Conservation (phyloP, 1,140 invertebrate genomes). For the Myzus persicae region DNA sequence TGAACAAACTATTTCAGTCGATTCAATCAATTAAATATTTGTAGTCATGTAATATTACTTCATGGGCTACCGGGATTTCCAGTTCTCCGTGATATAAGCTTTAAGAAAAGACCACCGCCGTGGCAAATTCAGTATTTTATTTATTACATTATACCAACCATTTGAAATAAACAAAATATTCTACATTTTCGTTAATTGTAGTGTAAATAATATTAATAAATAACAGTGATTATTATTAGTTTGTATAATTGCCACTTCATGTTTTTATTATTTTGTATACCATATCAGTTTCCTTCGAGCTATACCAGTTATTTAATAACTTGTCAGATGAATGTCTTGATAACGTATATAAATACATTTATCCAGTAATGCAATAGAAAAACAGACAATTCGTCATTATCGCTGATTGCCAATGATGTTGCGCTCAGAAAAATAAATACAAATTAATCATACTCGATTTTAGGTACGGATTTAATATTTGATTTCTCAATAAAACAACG, state of each 20-base stretch:
- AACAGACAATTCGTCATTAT: neutral
- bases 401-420: neutral
- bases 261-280: neutral
- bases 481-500: neutral
- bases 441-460: neutral
- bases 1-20: neutral
- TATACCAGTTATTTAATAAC: constrained; percentile 29
- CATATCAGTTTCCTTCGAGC: neutral
- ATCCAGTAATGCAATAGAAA: neutral
- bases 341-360: neutral
- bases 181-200: neutral
- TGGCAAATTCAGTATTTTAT: neutral
- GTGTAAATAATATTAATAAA: constrained; percentile 25
- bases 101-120: neutral
- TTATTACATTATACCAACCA: neutral
- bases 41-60: neutral
- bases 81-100: neutral
- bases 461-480: neutral
- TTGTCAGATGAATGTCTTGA: constrained; percentile 18
- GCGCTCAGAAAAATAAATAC: neutral
- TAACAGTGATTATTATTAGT: neutral
- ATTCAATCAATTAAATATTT: neutral
- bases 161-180: neutral
- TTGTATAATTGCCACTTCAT: constrained; percentile 6
- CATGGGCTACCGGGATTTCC: neutral